phyloP scores from a whole-genome alignment of 2,888 invertebrate species.

The Chrysina gloriosa region DNA sequence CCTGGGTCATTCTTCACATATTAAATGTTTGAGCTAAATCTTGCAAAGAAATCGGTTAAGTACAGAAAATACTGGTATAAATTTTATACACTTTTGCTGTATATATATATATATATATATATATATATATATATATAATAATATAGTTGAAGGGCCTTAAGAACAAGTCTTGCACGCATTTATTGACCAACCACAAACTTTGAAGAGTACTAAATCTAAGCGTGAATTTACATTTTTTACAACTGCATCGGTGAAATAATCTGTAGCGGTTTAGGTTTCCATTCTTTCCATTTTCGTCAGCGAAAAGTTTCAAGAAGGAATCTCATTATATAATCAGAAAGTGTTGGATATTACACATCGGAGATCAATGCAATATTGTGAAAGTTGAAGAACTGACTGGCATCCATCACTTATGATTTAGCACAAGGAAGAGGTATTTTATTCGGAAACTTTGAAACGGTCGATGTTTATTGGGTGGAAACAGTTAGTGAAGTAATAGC shows the following conservation, averaged over 20 bases:
- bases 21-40: no score
- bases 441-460: slow-evolving; percentile 29
- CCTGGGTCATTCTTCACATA: no score
- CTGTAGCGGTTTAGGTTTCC: slow-evolving; percentile 24
- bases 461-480: slow-evolving; percentile 40
- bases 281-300: neutral
- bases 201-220: no score
- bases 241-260: slow-evolving; percentile 24
- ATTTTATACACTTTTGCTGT: no score
- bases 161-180: no score
- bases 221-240: no score
- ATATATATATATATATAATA: no score
- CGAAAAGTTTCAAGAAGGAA: slow-evolving; percentile 21
- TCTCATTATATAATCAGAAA: slow-evolving; percentile 35
- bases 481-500: slow-evolving; percentile 33
- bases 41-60: no score
- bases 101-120: no score
- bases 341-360: slow-evolving; percentile 20
- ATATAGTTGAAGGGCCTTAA: no score
- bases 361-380: slow-evolving; percentile 30
- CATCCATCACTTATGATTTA: slow-evolving; percentile 14
- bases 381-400: slow-evolving; percentile 17
- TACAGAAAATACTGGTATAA: no score
- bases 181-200: no score
- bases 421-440: slow-evolving; percentile 28